Evolutionary conservation across 2,888 invertebrate genomes (phyloP), one percentile per base, ranked within the genome.

Genomic region (Autographa pulchrina): DNA sequence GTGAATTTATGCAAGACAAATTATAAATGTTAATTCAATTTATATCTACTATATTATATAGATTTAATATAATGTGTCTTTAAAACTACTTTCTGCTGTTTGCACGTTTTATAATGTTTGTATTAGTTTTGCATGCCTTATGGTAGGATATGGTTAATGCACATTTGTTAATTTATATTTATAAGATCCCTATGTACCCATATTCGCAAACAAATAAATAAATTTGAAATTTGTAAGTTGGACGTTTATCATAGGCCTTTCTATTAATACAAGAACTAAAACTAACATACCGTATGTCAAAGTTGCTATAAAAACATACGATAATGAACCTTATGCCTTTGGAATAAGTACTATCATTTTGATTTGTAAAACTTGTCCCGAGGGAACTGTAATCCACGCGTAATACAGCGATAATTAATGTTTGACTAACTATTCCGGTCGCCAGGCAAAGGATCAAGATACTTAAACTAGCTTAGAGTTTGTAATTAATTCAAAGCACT

Each of bases 401-500:
- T 56, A 56, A 56, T 20, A 56, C 54, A 56, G 20, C 25, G 25
- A 56, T 56, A 56, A 56, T 56, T 56, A 56, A 56, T 56, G 54
- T 56, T 56, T 56, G 54, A 56, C 54, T 56, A 56, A 56, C 54
- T 56, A 56, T 56, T 56, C 54, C 54, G 13, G 13, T 25, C 54
- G 54, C 13, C 54, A 56, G 25, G 54, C 54, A 56, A 25, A 20
- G 54, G 54, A 20, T 56, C 14, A 56, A 25, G 54, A 56, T 56
- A 56, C 54, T 56, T 75, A 62, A 66, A 75, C 43, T 25, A 48
- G 48, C 59, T 67, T 54, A 54, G 35, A 67, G 61, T 65, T 67
- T 18, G 52, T 62, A 67, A 67, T 66, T 66, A 70, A 60, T 75
- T 66, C 54, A 61, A 52, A 61, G 56, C 65, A 16, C 43, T 69